Conservation (phyloP, 1,140 invertebrate genomes). For the Adoxophyes honmai region DNA sequence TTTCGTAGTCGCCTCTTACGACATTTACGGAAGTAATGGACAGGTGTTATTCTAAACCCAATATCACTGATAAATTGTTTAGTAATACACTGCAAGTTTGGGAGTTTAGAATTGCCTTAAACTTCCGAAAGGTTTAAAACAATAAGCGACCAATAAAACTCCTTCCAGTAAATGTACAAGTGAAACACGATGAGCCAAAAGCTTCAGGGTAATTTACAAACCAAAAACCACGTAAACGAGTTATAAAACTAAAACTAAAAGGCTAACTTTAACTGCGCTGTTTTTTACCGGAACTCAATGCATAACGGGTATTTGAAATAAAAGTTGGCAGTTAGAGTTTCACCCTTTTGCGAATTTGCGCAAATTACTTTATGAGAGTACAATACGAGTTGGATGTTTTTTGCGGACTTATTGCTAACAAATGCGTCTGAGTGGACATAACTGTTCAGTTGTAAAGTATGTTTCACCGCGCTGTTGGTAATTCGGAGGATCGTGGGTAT, state of each 20-base stretch:
- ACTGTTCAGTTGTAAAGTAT: constrained; percentile 37
- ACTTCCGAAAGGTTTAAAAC: too few relatives aligned
- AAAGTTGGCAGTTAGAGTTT: constrained; percentile 51
- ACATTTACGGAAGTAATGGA: too few relatives aligned
- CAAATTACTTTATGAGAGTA: constrained; percentile 73
- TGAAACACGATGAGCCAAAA: neutral
- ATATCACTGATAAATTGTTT: too few relatives aligned
- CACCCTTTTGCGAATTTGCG: constrained; percentile 72
- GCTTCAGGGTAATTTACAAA: constrained; percentile 2
- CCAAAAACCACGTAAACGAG: constrained; percentile 30
- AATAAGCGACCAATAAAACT: too few relatives aligned
- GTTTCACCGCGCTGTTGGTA: too few relatives aligned
- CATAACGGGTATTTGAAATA: constrained; percentile 52
- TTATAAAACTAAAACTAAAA: constrained; percentile 45
- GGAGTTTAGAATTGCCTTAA: too few relatives aligned
- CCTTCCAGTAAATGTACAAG: too few relatives aligned
- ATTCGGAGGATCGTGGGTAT: too few relatives aligned
- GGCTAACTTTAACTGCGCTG: constrained; percentile 39
- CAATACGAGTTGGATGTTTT: constrained; percentile 53
- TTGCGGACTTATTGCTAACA: constrained; percentile 49
- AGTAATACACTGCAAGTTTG: too few relatives aligned
- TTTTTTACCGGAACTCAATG: constrained; percentile 41
- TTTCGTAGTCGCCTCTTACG: too few relatives aligned
- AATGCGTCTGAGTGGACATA: constrained; percentile 40
- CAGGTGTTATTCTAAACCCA: too few relatives aligned